Evolutionary conservation across 2,888 invertebrate species (phyloP).

Genomic region (Xiphydria camelus): DNA sequence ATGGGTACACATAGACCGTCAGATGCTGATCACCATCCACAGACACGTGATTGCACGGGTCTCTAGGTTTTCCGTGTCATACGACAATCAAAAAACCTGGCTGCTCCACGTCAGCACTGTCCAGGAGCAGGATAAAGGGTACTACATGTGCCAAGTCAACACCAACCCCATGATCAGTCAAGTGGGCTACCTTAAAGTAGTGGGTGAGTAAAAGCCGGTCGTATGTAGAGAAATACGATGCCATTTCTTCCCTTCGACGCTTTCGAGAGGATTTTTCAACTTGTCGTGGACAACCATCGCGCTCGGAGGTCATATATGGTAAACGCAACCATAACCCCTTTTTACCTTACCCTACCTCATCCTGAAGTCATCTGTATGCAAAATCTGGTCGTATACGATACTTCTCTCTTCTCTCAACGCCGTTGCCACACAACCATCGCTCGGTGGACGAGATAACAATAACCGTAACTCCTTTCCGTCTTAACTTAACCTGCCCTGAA

Average conservation of each 20-base stretch:
- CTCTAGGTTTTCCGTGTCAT: constrained; percentile 87
- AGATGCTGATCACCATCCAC: constrained; percentile 92
- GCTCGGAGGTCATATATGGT: neutral
- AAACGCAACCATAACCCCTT: no score
- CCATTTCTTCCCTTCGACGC: no score
- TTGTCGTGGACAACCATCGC: no score
- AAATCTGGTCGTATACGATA: no score
- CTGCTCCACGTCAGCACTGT: constrained; percentile 87
- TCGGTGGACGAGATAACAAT: no score
- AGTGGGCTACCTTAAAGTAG: constrained; percentile 90
- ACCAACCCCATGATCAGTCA: constrained; percentile 95
- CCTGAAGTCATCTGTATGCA: no score
- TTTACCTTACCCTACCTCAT: no score
- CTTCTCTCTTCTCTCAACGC: no score
- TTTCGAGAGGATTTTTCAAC: neutral
- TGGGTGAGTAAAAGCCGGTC: constrained; percentile 69
- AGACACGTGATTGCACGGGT: constrained; percentile 88
- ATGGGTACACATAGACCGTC: constrained; percentile 92
- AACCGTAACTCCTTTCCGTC: no score
- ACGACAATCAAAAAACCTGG: constrained; percentile 92
- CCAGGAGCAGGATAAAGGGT: constrained; percentile 88
- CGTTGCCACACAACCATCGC: no score
- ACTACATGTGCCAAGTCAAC: constrained; percentile 89
- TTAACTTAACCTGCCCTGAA: no score
- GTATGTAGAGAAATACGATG: no score